These are phyloP conservation scores for Hirtodrosophila cameraria DNA, from an alignment of 2,888 invertebrate genomes.

Conservation along the genomic window DNA sequence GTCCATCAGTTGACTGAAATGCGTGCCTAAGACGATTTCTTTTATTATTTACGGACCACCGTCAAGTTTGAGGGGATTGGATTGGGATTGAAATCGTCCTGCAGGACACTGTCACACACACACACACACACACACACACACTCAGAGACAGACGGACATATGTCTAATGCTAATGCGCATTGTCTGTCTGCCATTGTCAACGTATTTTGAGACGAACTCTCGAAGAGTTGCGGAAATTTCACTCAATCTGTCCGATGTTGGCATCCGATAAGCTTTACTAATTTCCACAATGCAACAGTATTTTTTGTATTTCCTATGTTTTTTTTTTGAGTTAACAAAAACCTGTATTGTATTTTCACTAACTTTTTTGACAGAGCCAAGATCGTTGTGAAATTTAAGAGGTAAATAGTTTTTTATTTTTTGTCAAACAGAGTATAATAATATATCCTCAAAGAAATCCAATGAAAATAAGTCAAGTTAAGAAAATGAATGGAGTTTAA, in stretches of 20 bases:
- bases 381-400: too few species aligned
- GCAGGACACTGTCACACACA: slow-evolving; percentile 2
- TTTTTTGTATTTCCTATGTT: background rate
- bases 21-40: slow-evolving; percentile 81
- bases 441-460: too few species aligned
- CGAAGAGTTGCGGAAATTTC: slow-evolving; percentile 65
- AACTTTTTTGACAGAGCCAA: too few species aligned
- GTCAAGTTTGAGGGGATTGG: slow-evolving; percentile 25
- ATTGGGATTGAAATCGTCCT: slow-evolving; percentile 61
- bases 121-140: background rate
- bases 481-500: too few species aligned
- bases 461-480: too few species aligned
- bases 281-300: slow-evolving; percentile 38
- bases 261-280: slow-evolving; percentile 48
- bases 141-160: slow-evolving; percentile 43
- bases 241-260: slow-evolving; percentile 42
- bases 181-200: slow-evolving; percentile 66
- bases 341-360: too few species aligned
- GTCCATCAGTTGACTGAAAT: slow-evolving; percentile 72
- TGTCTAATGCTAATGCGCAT: slow-evolving; percentile 71
- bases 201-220: slow-evolving; percentile 9
- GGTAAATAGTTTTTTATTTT: too few species aligned
- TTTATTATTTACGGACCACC: slow-evolving; percentile 73
- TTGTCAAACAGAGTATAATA: too few species aligned
- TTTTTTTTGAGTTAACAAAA: too few species aligned